Evolutionary conservation across 2,113 vertebrate genomes (phyloP).

Genomic region (Emydura subglobosa): DNA sequence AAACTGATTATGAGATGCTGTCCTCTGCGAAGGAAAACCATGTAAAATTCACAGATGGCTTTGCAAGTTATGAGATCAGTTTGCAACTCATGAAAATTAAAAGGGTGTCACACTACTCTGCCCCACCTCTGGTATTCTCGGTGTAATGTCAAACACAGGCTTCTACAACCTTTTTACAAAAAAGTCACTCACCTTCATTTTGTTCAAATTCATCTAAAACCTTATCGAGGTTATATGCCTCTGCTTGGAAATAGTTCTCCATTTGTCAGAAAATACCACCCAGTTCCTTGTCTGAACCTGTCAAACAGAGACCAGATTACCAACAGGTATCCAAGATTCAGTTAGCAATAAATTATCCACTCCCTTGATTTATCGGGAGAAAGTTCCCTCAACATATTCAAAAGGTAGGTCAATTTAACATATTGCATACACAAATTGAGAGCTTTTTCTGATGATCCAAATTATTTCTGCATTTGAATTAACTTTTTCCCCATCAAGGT

Average conservation of each 20-base stretch:
- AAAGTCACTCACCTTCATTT: constrained; percentile 92
- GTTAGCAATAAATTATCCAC: not conserved
- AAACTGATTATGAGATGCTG: not conserved
- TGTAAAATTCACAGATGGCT: not conserved
- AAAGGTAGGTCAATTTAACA: not conserved
- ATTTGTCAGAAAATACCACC: constrained; percentile 92
- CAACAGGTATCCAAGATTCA: constrained; percentile 31
- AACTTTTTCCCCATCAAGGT: not conserved
- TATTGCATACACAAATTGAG: not conserved
- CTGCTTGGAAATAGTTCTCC: constrained; percentile 99
- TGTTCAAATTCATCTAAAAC: constrained; percentile 99
- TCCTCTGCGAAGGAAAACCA: not conserved
- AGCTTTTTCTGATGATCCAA: constrained; percentile 23
- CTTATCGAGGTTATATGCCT: constrained; percentile 99
- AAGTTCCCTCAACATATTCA: not conserved
- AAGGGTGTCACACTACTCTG: not conserved
- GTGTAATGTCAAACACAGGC: not conserved
- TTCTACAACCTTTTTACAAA: not conserved
- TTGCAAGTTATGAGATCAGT: not conserved
- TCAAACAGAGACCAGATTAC: constrained; percentile 57
- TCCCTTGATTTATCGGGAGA: not conserved
- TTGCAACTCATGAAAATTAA: not conserved
- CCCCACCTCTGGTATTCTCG: not conserved
- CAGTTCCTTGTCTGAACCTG: constrained; percentile 87
- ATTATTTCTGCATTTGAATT: not conserved